Evolutionary conservation across 2,888 invertebrate species (phyloP).

Genomic region (Perizoma flavofasciatum): DNA sequence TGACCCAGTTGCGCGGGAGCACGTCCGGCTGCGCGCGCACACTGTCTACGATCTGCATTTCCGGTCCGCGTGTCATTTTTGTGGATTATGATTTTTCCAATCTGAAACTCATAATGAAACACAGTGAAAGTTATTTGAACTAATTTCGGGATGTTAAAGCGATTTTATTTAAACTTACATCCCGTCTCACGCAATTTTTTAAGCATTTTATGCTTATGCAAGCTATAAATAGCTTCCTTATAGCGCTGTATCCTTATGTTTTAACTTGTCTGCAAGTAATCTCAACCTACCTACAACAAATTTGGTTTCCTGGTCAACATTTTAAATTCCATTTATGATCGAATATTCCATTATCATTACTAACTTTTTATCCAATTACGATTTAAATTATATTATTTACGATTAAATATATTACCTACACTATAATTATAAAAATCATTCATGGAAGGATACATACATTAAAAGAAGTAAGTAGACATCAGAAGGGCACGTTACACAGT

Average conservation of each 20-base stretch:
- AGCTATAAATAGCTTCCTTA: slow-evolving; percentile 33
- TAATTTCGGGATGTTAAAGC: slow-evolving; percentile 39
- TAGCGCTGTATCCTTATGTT: slow-evolving; percentile 32
- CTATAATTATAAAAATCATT: too few relatives aligned
- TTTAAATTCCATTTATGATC: too few relatives aligned
- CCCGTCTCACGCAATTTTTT: slow-evolving; percentile 36
- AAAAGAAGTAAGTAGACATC: slow-evolving; percentile 30
- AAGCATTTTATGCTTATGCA: slow-evolving; percentile 27
- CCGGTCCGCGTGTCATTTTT: slow-evolving; percentile 79
- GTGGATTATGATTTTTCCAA: slow-evolving; percentile 72
- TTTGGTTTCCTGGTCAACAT: slow-evolving; percentile 29
- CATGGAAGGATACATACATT: slow-evolving; percentile 25
- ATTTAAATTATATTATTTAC: too few relatives aligned
- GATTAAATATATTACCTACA: too few relatives aligned
- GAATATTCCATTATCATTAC: too few relatives aligned
- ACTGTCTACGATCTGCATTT: slow-evolving; percentile 76
- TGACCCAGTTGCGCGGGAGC: slow-evolving; percentile 79
- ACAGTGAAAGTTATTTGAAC: slow-evolving; percentile 45
- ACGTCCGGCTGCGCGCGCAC: slow-evolving; percentile 68
- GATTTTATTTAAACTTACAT: slow-evolving; percentile 36
- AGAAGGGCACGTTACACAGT: slow-evolving; percentile 38
- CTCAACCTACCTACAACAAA: slow-evolving; percentile 9
- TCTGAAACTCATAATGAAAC: slow-evolving; percentile 50
- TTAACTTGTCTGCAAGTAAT: slow-evolving; percentile 9
- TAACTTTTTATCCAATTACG: too few relatives aligned